Base-by-base conservation (phyloP, 2,888 invertebrate genomes). In the Drosophila borealis region DNA sequence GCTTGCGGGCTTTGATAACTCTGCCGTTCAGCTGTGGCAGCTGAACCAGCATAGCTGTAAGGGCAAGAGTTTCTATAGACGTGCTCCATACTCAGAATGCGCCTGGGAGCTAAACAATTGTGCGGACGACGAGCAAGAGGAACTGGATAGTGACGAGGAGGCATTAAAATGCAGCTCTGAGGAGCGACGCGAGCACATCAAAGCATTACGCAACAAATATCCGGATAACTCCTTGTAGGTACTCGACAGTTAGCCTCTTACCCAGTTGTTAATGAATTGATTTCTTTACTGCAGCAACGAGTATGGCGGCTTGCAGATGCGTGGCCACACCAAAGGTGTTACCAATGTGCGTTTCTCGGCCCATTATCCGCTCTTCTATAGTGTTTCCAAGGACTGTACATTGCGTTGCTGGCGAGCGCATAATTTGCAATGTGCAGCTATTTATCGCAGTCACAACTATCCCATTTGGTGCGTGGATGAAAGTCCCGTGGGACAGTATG, bases 391-490 rank as follows among this genome's bases (percentile, higher is more conserved):
- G 89, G 98, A 98, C 92, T 94, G 94, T 74, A 95, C 96, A 42
- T 94, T 96, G 94, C 93, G 96, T 74, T 95, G 95, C 5, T 97
- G 97, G 97, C 93, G 94, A 79, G 93, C 96, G 2, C 93, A 93
- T n/a, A 90, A 79, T 46, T 95, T 95, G 76, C 94, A 94, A 6
- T 96, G 96, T 90, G 94, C 95, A 13, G 94, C 95, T 42, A 81
- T 91, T 1, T 92, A 90, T 66, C 94, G 95, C 83, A 98, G 98
- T 34, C 98, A 98, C 92, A 95, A 95, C 89, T 96, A 96, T 89
- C 97, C 98, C 1, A 95, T 98, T 76, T 98, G 98, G 96, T 96
- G 96, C 91, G 93, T 98, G 91, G 96, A 96, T 89, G 94, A 94
- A 88, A 96, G 94, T 93, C 94, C 91, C 78, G 94, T 89, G 91